Evolutionary conservation across 2,797 vertebrate genomes (phyloP).

Genomic region (Eremophila alpestris): DNA sequence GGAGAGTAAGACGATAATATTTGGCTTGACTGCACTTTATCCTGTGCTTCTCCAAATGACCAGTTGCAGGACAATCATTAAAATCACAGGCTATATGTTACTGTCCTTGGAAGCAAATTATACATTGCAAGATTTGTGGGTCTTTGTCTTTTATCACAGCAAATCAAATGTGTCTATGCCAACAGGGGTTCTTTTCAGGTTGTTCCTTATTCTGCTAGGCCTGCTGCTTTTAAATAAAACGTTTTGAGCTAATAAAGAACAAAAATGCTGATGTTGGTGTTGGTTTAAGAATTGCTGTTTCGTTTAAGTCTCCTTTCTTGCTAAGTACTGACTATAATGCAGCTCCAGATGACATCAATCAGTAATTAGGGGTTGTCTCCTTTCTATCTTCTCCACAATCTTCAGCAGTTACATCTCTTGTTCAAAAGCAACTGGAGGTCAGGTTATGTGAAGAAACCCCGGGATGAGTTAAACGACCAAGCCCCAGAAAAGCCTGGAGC

Average conservation of each 20-base stretch:
- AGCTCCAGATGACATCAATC: background rate
- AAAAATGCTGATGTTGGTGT: background rate
- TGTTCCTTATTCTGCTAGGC: background rate
- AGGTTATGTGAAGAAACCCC: slow-evolving; percentile 10
- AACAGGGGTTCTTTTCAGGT: background rate
- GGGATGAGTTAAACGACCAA: slow-evolving; percentile 25
- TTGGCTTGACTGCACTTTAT: slow-evolving; percentile 52
- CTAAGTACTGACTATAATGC: background rate
- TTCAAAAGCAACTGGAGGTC: slow-evolving; percentile 41
- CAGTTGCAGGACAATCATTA: slow-evolving; percentile 62
- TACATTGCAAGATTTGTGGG: background rate
- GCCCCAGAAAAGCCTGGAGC: slow-evolving; percentile 17
- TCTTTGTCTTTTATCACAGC: slow-evolving; percentile 53
- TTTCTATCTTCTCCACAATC: background rate
- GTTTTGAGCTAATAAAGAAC: background rate
- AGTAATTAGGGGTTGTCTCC: background rate
- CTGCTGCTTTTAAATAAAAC: background rate
- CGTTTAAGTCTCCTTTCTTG: background rate
- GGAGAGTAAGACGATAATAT: background rate
- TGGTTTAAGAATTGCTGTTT: background rate
- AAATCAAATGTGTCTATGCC: background rate
- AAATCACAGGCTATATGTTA: slow-evolving; percentile 59
- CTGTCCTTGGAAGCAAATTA: slow-evolving; percentile 58
- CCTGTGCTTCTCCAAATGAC: slow-evolving; percentile 61
- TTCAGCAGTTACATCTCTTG: background rate